These are phyloP conservation scores for Parazoanthus atlanticus DNA, from an alignment of 92 coral and sea anemone species.

Conservation along the genomic window DNA sequence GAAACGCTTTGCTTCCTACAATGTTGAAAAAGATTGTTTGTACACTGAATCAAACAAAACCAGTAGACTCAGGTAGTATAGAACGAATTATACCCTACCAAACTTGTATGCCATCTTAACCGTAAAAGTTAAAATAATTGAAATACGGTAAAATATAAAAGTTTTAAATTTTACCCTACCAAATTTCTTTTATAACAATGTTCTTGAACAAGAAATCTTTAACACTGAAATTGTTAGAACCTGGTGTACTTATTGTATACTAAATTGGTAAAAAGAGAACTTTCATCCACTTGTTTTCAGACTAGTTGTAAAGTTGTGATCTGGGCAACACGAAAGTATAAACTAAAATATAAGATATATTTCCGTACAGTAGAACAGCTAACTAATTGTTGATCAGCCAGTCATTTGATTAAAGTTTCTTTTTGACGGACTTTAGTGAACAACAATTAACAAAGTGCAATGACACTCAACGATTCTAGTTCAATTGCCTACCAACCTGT, in stretches of 20 bases:
- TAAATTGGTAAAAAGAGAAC: background rate
- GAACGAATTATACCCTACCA: background rate
- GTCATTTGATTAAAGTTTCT: background rate
- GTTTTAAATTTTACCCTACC: too few relatives aligned
- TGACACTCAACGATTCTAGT: background rate
- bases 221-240: too few relatives aligned
- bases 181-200: background rate
- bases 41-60: background rate
- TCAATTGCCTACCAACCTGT: slow-evolving; percentile 67
- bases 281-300: background rate
- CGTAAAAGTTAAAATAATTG: too few relatives aligned
- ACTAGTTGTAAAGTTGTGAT: too few relatives aligned
- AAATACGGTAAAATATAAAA: too few relatives aligned
- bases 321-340: too few relatives aligned
- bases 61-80: background rate
- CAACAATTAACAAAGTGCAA: background rate
- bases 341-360: too few relatives aligned
- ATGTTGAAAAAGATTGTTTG: background rate
- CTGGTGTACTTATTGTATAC: background rate
- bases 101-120: too few relatives aligned
- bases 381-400: background rate
- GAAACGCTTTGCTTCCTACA: slow-evolving; percentile 91
- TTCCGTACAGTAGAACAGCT: too few relatives aligned
- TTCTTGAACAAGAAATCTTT: background rate
- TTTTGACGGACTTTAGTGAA: background rate